Percentiles rank a stretch among this genome's conserved stretches.
These are phyloP conservation scores for Cyclura pinguis DNA, from an alignment of 2,797 vertebrate genomes.

Conservation along the genomic window DNA sequence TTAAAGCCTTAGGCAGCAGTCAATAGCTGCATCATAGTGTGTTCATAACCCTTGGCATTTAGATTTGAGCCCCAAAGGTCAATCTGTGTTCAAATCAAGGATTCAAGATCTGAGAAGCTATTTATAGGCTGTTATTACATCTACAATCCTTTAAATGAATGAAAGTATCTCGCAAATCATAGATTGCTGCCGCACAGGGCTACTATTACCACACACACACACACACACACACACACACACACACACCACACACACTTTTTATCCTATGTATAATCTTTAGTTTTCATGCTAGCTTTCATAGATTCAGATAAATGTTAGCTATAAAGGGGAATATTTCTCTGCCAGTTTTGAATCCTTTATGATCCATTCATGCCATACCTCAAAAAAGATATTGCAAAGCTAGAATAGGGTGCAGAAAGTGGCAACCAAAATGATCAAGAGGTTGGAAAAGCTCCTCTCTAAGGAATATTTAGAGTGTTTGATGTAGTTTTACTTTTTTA, in stretches of 20 bases:
- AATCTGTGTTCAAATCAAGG: conserved; percentile 37
- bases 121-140: conserved; percentile 61
- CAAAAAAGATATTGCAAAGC: not conserved
- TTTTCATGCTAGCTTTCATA: conserved; percentile 20
- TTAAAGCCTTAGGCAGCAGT: conserved; percentile 35
- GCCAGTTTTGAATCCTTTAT: not conserved
- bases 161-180: conserved; percentile 38
- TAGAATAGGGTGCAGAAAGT: not conserved
- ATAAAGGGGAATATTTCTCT: not conserved
- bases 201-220: not conserved
- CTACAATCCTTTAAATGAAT: conserved; percentile 49
- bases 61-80: conserved; percentile 60
- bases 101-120: conserved; percentile 40
- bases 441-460: not conserved
- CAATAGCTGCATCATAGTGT: conserved; percentile 48
- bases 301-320: not conserved
- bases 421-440: not conserved
- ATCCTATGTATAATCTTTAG: conserved; percentile 24
- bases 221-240: not conserved
- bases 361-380: not conserved
- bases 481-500: not conserved
- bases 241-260: not conserved
- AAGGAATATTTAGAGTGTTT: not conserved
- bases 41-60: conserved; percentile 51
- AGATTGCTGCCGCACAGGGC: conserved; percentile 47